phyloP scores from a whole-genome alignment of 2,113 vertebrate species.

The Microcebus tavaratra region DNA sequence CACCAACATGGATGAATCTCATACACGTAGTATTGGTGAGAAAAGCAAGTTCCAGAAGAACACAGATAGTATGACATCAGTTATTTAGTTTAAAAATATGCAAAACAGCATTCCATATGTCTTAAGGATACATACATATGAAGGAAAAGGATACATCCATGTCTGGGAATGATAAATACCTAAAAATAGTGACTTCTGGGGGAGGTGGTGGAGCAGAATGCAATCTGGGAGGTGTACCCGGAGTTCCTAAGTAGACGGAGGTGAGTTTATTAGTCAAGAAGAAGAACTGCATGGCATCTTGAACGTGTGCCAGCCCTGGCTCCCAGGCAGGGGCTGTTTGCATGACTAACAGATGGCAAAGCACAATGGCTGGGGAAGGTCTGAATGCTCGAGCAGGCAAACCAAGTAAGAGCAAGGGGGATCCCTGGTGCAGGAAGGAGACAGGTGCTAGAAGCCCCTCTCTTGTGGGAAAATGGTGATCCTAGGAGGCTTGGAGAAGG shows the following conservation, averaged over 20 bases:
- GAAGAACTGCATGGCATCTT: not conserved
- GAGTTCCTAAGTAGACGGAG: not conserved
- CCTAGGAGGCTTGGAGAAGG: not conserved
- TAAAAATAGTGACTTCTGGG: not conserved
- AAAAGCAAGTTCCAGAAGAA: not conserved
- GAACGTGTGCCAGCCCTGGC: too few relatives aligned
- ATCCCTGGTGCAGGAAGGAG: not conserved
- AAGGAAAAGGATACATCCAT: not conserved
- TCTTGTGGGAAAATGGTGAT: not conserved
- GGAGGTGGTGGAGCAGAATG: accelerated
- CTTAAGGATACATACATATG: not conserved
- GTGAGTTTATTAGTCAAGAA: not conserved
- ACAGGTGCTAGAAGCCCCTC: not conserved
- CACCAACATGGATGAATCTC: not conserved
- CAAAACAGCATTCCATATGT: not conserved
- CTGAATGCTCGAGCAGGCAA: not conserved
- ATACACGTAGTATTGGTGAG: not conserved
- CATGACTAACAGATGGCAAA: not conserved
- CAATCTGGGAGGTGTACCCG: not conserved
- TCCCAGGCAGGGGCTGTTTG: not conserved
- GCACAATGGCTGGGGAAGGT: not conserved
- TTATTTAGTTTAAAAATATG: not conserved
- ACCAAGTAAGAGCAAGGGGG: not conserved
- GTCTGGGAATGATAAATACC: too few relatives aligned
- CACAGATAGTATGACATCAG: not conserved